Base-by-base conservation (phyloP, 2,797 vertebrate species). In the Gorsachius magnificus region DNA sequence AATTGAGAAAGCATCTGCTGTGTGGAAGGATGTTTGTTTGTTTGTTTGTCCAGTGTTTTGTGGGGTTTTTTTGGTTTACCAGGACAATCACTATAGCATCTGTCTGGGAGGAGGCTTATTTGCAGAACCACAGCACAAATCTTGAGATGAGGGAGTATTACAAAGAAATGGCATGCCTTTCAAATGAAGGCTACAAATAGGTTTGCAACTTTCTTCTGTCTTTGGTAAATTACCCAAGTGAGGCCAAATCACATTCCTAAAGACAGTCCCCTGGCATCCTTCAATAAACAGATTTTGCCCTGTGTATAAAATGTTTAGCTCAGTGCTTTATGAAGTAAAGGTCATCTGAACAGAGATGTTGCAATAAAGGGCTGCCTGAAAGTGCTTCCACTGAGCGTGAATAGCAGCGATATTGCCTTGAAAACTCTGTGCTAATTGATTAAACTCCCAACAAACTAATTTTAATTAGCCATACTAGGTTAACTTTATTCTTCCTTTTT, bases 1-100 rank as follows among this genome's bases (percentile, higher is more conserved):
- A 97, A 97, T 97, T 97, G 94, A 95, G 85, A 94, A 96, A 93
- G 96, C 96, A 96, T 97, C 97, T 97, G 97, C 95, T 95, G 45
- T 65, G 85, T 66, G 95, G 85, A 83, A 85, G 91, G 85, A 81
- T 84, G 83, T 78, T 96, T 95, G 87, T 75, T 94, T 81, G 71
- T 72, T 83, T 96, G 95, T 96, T 89, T 95, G 84, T 83, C 87
- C 83, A 77, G 68, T 38, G n/a, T 83, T 82, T 85, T 75, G 71
- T 84, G 41, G 45, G 45, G 10, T 77, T 33, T 57, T 80, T 57
- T 56, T 53, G 13, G 65, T 91, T 90, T 93, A 69, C 71, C 79
- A 69, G 89, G 81, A 65, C 86, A 79, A 71, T 92, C 46, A 24
- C 38, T 77, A 11, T 20, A 82, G 61, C 69, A 93, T 95, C 85